Evolutionary conservation across 2,888 invertebrate species (phyloP).

Genomic region (Tetropium fuscum): DNA sequence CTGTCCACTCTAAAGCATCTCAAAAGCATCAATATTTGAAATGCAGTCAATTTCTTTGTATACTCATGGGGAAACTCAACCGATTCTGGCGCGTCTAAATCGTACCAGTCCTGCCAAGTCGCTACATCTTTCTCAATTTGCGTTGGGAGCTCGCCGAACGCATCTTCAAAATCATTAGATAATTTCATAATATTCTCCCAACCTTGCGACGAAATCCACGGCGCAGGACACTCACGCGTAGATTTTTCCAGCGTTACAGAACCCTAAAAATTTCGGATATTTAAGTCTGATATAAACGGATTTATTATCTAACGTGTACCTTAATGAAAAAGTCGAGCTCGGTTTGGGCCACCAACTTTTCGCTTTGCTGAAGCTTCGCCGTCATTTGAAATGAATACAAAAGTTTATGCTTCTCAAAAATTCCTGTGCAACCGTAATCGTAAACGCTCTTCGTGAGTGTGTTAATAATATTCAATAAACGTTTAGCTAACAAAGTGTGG

Average conservation of each 20-base stretch:
- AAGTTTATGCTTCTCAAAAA: constrained; percentile 92
- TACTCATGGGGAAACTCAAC: constrained; percentile 78
- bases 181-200: constrained; percentile 90
- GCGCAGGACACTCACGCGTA: constrained; percentile 72
- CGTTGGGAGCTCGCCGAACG: constrained; percentile 75
- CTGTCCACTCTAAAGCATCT: constrained; percentile 92
- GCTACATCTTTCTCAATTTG: constrained; percentile 67
- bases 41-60: constrained; percentile 73
- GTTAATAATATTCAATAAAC: constrained; percentile 85
- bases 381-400: constrained; percentile 93
- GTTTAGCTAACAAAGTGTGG: constrained; percentile 79
- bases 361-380: constrained; percentile 82
- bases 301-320: constrained; percentile 57
- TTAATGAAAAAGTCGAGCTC: constrained; percentile 94
- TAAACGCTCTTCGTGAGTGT: constrained; percentile 90
- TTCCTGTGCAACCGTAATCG: constrained; percentile 91
- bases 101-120: constrained; percentile 78
- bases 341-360: constrained; percentile 72
- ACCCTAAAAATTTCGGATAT: constrained; percentile 42
- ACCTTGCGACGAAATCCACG: constrained; percentile 80
- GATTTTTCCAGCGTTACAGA: constrained; percentile 84
- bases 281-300: neutral
- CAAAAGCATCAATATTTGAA: constrained; percentile 83
- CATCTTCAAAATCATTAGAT: constrained; percentile 74
- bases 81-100: constrained; percentile 85